A percentile compares a stretch with the other conserved stretches of the same genome.
phyloP scores from a whole-genome alignment of 2,888 invertebrate species.

The Tachina grossa region DNA sequence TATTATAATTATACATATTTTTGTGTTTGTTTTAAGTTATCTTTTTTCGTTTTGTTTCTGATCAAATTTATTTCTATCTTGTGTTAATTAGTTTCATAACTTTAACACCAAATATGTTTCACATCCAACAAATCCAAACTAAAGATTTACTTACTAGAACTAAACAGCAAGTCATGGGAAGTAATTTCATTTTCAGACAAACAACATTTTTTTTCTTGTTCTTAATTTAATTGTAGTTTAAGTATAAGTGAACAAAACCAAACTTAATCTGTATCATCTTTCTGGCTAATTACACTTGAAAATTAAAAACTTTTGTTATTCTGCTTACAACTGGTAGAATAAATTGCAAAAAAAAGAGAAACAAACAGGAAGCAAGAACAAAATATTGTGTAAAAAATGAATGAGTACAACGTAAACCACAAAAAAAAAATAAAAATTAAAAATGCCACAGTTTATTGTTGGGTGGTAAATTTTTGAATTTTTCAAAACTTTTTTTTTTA shows the following conservation, averaged over 20 bases:
- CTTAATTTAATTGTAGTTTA: constrained; percentile 67
- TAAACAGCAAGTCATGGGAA: constrained; percentile 36
- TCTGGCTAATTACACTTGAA: constrained; percentile 74
- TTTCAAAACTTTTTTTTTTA: background rate
- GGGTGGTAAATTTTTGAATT: background rate
- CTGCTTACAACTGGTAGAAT: constrained; percentile 28
- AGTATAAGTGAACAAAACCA: constrained; percentile 63
- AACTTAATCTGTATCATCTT: constrained; percentile 71
- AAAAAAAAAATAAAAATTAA: background rate
- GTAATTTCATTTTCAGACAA: constrained; percentile 21
- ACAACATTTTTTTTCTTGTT: background rate
- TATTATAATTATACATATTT: background rate
- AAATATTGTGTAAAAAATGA: constrained; percentile 18
- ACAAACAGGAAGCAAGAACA: background rate
- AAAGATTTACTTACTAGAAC: constrained; percentile 5
- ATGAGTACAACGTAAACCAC: constrained; percentile 4
- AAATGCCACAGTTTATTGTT: constrained; percentile 15
- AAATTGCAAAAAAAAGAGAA: constrained; percentile 24
- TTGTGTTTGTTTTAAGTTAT: background rate
- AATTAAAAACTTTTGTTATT: constrained; percentile 65
- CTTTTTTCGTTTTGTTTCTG: background rate
- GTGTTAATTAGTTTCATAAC: constrained; percentile 15
- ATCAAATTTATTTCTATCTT: background rate
- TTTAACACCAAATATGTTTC: background rate
- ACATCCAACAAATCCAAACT: background rate